Evolutionary conservation across 2,797 vertebrate genomes (phyloP).

Genomic region (Chelon auratus): DNA sequence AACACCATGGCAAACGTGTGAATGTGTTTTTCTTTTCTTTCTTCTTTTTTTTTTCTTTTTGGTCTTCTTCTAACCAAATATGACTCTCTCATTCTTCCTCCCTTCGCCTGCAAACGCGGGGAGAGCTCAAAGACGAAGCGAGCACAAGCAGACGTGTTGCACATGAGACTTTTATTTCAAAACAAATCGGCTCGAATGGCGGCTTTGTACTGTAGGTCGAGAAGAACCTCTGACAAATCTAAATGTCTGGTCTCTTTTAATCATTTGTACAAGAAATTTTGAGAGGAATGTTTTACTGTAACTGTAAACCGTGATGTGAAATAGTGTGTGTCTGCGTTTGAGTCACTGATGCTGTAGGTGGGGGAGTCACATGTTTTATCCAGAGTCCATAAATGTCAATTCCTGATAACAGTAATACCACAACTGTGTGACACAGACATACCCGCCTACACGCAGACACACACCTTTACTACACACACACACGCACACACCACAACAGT

Average conservation of each 20-base stretch:
- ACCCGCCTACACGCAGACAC: constrained; percentile 23
- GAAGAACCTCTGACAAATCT: not conserved
- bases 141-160: constrained; percentile 19
- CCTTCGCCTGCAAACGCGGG: constrained; percentile 24
- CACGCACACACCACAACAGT: constrained; percentile 6
- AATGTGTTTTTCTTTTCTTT: constrained; percentile 44
- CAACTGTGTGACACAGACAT: constrained; percentile 19
- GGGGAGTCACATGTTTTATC: constrained; percentile 76
- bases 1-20: constrained; percentile 67
- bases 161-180: constrained; percentile 47
- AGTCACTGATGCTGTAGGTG: constrained; percentile 76
- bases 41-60: not conserved
- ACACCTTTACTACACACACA: constrained; percentile 15
- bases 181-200: constrained; percentile 29
- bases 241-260: not conserved
- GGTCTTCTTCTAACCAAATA: constrained; percentile 36
- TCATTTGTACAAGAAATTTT: constrained; percentile 13
- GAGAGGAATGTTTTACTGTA: constrained; percentile 38
- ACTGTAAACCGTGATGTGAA: constrained; percentile 39
- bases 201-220: constrained; percentile 16
- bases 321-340: constrained; percentile 42
- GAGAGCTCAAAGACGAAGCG: constrained; percentile 23
- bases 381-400: constrained; percentile 77
- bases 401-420: constrained; percentile 66
- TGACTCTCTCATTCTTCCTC: constrained; percentile 23